Evolutionary conservation across 2,113 vertebrate genomes (phyloP).

Genomic region (Pluvialis apricaria): DNA sequence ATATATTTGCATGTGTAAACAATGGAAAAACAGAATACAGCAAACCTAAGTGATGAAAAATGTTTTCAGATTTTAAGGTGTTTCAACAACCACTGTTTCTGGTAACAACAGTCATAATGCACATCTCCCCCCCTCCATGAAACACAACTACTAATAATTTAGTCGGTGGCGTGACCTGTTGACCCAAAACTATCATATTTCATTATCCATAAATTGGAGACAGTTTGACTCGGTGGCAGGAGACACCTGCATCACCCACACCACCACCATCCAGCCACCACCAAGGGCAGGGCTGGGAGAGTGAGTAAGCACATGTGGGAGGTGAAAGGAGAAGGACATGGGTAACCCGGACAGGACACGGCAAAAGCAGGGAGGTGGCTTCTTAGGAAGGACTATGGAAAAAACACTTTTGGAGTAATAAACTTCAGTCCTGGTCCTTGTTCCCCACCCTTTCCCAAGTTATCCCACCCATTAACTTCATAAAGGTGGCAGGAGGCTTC

Average conservation of each 20-base stretch:
- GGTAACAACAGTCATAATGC: not conserved
- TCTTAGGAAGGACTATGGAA: not conserved
- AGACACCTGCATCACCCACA: not conserved
- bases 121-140: not conserved
- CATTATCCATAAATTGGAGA: not conserved
- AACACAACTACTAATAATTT: not conserved
- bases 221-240: not conserved
- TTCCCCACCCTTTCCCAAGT: not conserved
- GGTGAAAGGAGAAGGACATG: not conserved
- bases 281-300: not conserved
- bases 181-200: not conserved
- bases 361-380: not conserved
- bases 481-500: not conserved
- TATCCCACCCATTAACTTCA: not conserved
- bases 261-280: not conserved
- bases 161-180: not conserved
- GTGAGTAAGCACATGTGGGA: not conserved
- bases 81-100: not conserved
- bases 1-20: not conserved
- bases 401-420: not conserved
- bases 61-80: not conserved
- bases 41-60: not conserved
- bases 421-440: not conserved
- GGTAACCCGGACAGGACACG: fast-evolving
- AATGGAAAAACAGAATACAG: not conserved